These are phyloP conservation scores for Drosophila saltans DNA, from an alignment of 1,140 invertebrate species.

Conservation along the genomic window DNA sequence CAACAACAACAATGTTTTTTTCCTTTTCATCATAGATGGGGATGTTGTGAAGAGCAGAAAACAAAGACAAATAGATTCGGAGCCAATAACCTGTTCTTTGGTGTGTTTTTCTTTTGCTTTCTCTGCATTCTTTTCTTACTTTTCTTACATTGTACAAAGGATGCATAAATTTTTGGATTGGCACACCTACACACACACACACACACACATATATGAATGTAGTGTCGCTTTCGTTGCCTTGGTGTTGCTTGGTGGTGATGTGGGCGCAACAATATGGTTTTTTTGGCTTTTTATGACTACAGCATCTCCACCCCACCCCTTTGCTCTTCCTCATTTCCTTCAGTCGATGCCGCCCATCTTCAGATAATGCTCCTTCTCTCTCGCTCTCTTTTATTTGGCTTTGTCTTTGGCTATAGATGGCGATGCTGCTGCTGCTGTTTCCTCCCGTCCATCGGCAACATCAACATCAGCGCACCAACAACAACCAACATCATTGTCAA, in stretches of 20 bases:
- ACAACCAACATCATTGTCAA: slow-evolving; percentile 33
- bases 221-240: too few relatives aligned
- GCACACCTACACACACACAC: slow-evolving; percentile 18
- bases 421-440: not conserved
- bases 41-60: not conserved
- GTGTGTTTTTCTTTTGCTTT: not conserved
- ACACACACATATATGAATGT: too few relatives aligned
- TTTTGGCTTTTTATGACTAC: slow-evolving; percentile 63
- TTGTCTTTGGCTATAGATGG: slow-evolving; percentile 23
- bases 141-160: slow-evolving; percentile 40
- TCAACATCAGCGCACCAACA: slow-evolving; percentile 15
- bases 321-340: not conserved
- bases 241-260: too few relatives aligned
- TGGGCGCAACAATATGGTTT: slow-evolving; percentile 27
- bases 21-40: too few relatives aligned
- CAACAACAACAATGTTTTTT: not conserved
- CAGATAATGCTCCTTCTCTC: too few relatives aligned
- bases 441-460: not conserved
- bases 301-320: not conserved
- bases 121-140: slow-evolving; percentile 7
- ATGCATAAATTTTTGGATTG: slow-evolving; percentile 46
- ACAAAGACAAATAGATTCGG: slow-evolving; percentile 40
- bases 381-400: not conserved
- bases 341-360: too few relatives aligned
- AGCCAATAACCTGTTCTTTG: slow-evolving; percentile 56